Conservation (phyloP, 2,113 vertebrate species). For the Amia ocellicauda region DNA sequence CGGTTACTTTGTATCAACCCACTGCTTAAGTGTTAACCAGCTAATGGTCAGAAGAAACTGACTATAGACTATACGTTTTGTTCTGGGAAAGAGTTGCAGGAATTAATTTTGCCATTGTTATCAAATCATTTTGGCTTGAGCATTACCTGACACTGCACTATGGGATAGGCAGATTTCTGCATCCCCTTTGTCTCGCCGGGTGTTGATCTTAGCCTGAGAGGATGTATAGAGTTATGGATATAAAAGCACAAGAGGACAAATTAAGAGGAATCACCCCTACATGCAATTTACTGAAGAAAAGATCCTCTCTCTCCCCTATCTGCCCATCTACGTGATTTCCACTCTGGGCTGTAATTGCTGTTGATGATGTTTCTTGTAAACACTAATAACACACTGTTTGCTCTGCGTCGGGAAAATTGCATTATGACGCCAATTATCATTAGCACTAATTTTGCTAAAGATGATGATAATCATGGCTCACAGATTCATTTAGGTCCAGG, state of each 20-base stretch:
- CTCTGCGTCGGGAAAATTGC: slow-evolving; percentile 10
- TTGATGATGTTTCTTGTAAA: slow-evolving; percentile 20
- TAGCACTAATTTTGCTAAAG: slow-evolving; percentile 12
- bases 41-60: too few relatives aligned
- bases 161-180: too few relatives aligned
- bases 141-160: too few relatives aligned
- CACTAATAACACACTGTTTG: slow-evolving; percentile 11
- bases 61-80: too few relatives aligned
- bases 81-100: too few relatives aligned
- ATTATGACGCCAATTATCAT: slow-evolving; percentile 19
- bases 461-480: slow-evolving; percentile 11
- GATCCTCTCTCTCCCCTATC: slow-evolving; percentile 8
- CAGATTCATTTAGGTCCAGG: slow-evolving; percentile 2
- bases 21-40: too few relatives aligned
- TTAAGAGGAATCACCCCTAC: neutral
- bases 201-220: too few relatives aligned
- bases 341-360: slow-evolving; percentile 3
- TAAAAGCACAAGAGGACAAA: slow-evolving; percentile 9
- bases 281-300: neutral
- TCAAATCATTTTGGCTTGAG: too few relatives aligned
- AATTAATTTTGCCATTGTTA: too few relatives aligned
- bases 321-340: neutral
- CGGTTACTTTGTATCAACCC: too few relatives aligned
- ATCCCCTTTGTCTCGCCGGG: too few relatives aligned
- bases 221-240: too few relatives aligned